Percentiles rank a stretch among this genome's conserved stretches.
These are phyloP conservation scores for Podarcis siculus DNA, from an alignment of 2,797 vertebrate genomes.

Conservation along the genomic window DNA sequence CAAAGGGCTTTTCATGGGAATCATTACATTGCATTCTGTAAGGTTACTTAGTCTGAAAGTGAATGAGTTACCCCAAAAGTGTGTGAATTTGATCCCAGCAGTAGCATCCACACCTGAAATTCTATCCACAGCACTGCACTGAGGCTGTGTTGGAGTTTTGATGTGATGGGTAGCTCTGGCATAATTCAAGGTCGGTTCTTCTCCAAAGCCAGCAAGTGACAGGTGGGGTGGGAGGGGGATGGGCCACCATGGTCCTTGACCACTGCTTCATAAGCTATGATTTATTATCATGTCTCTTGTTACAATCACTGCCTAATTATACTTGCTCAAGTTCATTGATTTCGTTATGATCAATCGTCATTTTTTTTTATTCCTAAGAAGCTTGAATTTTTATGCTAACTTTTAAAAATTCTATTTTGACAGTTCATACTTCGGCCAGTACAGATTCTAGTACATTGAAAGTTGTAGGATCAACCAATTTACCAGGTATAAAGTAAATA, in stretches of 20 bases:
- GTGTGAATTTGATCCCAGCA: neutral
- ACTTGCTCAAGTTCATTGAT: neutral
- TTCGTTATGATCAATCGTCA: neutral
- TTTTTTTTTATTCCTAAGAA: neutral
- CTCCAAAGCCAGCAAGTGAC: neutral
- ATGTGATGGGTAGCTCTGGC: neutral
- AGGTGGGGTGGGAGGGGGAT: neutral
- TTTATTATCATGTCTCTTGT: neutral
- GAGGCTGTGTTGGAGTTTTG: neutral
- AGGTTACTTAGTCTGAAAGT: neutral
- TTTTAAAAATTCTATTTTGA: neutral
- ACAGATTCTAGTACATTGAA: slow-evolving; percentile 36
- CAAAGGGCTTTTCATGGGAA: neutral
- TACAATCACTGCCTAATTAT: neutral
- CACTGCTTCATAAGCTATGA: neutral
- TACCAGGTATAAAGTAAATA: slow-evolving; percentile 60
- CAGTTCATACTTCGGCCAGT: slow-evolving; percentile 7
- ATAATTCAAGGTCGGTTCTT: neutral
- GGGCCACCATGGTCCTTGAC: neutral
- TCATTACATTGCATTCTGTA: neutral
- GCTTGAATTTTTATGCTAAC: slow-evolving; percentile 15
- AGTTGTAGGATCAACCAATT: slow-evolving; percentile 63
- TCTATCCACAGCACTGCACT: neutral
- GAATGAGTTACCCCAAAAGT: neutral
- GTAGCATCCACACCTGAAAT: neutral